Evolutionary conservation across 1,140 invertebrate genomes (phyloP), one percentile per base, ranked within the genome.

Genomic region (Megalonaias nervosa): DNA sequence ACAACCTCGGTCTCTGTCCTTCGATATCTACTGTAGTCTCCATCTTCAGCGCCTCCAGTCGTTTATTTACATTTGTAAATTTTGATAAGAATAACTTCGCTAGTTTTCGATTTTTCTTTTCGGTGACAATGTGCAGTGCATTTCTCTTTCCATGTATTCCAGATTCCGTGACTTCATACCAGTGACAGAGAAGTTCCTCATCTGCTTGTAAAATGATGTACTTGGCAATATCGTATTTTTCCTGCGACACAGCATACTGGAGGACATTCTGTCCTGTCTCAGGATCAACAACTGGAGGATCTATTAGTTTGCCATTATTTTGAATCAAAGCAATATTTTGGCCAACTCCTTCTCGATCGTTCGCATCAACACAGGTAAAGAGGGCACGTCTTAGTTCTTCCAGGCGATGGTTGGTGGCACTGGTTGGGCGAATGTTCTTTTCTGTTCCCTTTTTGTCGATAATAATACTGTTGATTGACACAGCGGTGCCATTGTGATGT

Each of bases 1-100:
- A 84, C 12, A 82, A 82, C 57, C 89, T 78, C 72, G 88, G 85
- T 65, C 89, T 78, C 75, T 90, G 89, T 65, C 87, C 89, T 70
- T 69, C 71, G 59, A 86, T 84, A 67, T 88, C 80, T n/a, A 88
- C 75, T 13, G 81, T 83, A 12, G 86, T 89, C 82, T 86, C 86
- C 38, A 81, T 69, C 56, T 80, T 79, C 16, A 89, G 80, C 2
- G 86, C 65, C 59, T 72, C 31, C 15, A 77, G 71, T 19, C 71
- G 61, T 19, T 81, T 70, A 13, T 71, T 66, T 26, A 55, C 58
- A 23, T 74, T 75, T 12, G 58, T 16, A 26, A 88, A 56, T 73
- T 81, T 83, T 15, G 48, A 38, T 5, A 88, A 59, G 21, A 88
- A 67, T 17, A 75, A 65, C 72, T 77, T 81, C 2, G 83, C 84